A percentile compares a stretch with the other conserved stretches of the same genome.
These are phyloP conservation scores for Euplexia lucipara DNA, from an alignment of 2,888 invertebrate genomes.

Conservation along the genomic window DNA sequence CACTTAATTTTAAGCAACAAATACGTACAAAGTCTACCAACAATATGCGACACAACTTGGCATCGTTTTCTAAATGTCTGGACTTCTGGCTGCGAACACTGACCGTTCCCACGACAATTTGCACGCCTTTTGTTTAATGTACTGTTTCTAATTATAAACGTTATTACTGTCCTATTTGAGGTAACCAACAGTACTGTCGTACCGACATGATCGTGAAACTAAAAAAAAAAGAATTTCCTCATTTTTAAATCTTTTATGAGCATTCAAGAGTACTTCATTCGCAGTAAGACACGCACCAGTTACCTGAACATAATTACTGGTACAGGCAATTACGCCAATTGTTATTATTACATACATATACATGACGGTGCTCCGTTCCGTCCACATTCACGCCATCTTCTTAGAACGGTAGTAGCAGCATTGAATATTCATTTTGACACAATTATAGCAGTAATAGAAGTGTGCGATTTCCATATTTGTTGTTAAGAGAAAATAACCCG, in stretches of 20 bases:
- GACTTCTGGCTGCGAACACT: constrained; percentile 10
- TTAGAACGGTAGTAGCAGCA: constrained; percentile 22
- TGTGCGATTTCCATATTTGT: constrained; percentile 34
- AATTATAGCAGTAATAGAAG: constrained; percentile 34
- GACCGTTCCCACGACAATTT: constrained; percentile 27
- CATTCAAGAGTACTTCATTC: constrained; percentile 22
- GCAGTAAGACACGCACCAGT: constrained; percentile 31
- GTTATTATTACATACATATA: constrained; percentile 47
- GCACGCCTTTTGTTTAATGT: constrained; percentile 37
- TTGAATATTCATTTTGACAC: constrained; percentile 54
- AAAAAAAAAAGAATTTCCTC: constrained; percentile 3
- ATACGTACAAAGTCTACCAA: not conserved
- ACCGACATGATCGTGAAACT: not conserved
- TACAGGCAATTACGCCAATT: constrained; percentile 48
- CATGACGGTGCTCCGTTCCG: constrained; percentile 33
- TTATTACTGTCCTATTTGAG: constrained; percentile 9
- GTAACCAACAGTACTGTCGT: not conserved
- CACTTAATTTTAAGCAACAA: constrained; percentile 4
- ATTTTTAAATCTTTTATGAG: not conserved
- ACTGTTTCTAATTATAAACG: constrained; percentile 18
- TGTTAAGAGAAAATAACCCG: constrained; percentile 34
- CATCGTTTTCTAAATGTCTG: constrained; percentile 34
- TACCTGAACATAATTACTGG: constrained; percentile 25
- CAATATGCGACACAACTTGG: constrained; percentile 28
- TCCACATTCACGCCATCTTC: constrained; percentile 28